Evolutionary conservation across 2,888 invertebrate genomes (phyloP).

Genomic region (Hirudinaria manillensis): DNA sequence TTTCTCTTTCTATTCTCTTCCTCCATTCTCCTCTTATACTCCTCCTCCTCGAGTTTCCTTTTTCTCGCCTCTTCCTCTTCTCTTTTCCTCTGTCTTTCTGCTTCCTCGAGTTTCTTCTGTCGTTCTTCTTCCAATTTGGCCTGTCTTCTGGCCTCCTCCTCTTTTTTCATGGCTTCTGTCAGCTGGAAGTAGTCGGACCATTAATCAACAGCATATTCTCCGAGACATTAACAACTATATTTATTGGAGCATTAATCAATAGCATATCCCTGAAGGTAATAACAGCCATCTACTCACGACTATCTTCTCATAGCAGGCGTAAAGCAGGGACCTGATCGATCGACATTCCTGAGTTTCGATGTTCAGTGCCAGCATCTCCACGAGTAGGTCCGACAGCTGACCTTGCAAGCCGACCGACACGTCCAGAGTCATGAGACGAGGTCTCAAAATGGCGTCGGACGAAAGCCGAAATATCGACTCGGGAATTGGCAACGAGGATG

Average conservation of each 20-base stretch:
- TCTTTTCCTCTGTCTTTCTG: slow-evolving; percentile 21
- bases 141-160: slow-evolving; percentile 9
- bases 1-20: slow-evolving; percentile 20
- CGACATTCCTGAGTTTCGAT: slow-evolving; percentile 21
- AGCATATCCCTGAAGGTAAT: no score
- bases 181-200: slow-evolving; percentile 13
- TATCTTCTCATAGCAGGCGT: slow-evolving; percentile 28
- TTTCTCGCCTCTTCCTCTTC: slow-evolving; percentile 21
- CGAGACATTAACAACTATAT: no score
- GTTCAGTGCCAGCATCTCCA: slow-evolving; percentile 27
- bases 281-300: slow-evolving; percentile 29
- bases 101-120: slow-evolving; percentile 21
- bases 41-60: slow-evolving; percentile 18
- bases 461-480: slow-evolving; percentile 5
- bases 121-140: slow-evolving; percentile 13
- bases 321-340: slow-evolving; percentile 16
- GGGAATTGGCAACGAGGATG: not conserved
- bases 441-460: slow-evolving; percentile 14
- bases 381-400: slow-evolving; percentile 19
- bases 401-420: slow-evolving; percentile 20
- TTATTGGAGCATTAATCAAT: no score
- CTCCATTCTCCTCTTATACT: slow-evolving; percentile 20
- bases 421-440: slow-evolving; percentile 21
- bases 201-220: no score
- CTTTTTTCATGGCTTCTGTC: slow-evolving; percentile 21